These are phyloP conservation scores for Xenopus tropicalis DNA, from an alignment of 2,113 vertebrate genomes.

Conservation along the genomic window UCB_Xtro_10.0 CM004445.2:123722501-123723000, in stretches of 20 bases:
- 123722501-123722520: too few relatives aligned
- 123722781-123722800: conserved; percentile 39
- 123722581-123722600: neutral
- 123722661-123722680: conserved; percentile 12
- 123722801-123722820: conserved; percentile 39
- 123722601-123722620: neutral
- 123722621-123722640: neutral
- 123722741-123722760: conserved; percentile 11
- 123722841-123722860: conserved; percentile 36
- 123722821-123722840: conserved; percentile 30
- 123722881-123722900: conserved; percentile 27
- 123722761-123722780: conserved; percentile 35
- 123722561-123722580: neutral
- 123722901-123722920: conserved; percentile 32
- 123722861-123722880: conserved; percentile 10
- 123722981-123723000: conserved; percentile 23
- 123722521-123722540: too few relatives aligned
- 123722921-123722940: conserved; percentile 30
- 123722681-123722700: conserved; percentile 23
- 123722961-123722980: conserved; percentile 24
- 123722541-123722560: too few relatives aligned
- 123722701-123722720: conserved; percentile 3
- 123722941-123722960: conserved; percentile 28
- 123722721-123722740: neutral
- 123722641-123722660: neutral